Conservation (phyloP, 2,797 vertebrate species). For the Cygnus olor region DNA sequence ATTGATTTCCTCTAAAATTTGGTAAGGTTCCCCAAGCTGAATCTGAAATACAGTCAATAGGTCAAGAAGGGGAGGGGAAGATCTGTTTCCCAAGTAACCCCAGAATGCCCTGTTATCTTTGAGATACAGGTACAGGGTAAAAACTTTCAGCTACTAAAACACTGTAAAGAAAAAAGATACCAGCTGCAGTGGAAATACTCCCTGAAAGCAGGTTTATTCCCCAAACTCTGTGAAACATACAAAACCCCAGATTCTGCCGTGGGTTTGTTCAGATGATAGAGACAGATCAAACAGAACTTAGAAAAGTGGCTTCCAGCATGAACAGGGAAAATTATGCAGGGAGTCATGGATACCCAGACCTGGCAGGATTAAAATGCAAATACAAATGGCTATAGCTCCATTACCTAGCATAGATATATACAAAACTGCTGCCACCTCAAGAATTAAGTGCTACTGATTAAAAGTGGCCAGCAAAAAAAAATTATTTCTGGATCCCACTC, state of each 20-base stretch:
- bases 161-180: background rate
- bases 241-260: background rate
- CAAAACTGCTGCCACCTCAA: background rate
- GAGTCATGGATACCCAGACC: background rate
- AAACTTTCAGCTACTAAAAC: background rate
- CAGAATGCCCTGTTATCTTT: background rate
- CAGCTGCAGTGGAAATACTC: background rate
- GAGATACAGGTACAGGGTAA: background rate
- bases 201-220: background rate
- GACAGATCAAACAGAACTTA: background rate
- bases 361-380: background rate
- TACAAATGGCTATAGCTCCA: accelerated
- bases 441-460: background rate
- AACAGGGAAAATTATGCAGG: background rate
- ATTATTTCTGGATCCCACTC: background rate
- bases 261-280: background rate
- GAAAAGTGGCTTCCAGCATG: background rate
- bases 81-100: background rate
- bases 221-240: background rate
- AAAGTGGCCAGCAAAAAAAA: background rate
- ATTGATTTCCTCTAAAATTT: background rate
- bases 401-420: background rate
- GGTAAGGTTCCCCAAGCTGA: background rate
- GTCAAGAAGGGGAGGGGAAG: background rate
- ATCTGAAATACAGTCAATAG: background rate